Conservation (phyloP, 2,797 vertebrate genomes). For the Lagorchestes hirsutus region DNA sequence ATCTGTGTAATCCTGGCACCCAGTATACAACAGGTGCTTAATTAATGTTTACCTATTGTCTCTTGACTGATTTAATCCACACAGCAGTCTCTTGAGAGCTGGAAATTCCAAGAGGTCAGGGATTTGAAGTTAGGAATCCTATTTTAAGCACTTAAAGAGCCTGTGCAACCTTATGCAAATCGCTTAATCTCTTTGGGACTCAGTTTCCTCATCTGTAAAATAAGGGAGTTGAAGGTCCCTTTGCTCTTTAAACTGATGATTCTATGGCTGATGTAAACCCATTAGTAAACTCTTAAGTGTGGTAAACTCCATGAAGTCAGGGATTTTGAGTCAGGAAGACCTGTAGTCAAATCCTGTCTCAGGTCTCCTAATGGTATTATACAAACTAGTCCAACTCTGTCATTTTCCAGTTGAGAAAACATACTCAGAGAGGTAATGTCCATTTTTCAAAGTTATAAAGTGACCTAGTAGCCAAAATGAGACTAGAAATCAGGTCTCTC, state of each 20-base stretch:
- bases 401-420: neutral
- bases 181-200: neutral
- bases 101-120: neutral
- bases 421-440: neutral
- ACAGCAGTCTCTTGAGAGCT: neutral
- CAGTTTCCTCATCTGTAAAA: conserved; percentile 10
- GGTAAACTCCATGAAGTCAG: neutral
- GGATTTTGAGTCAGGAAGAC: neutral
- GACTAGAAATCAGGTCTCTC: neutral
- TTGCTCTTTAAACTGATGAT: neutral
- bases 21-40: neutral
- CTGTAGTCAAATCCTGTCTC: neutral
- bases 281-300: neutral
- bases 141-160: neutral
- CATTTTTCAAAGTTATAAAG: neutral
- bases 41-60: neutral
- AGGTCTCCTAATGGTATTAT: neutral
- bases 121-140: neutral
- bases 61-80: neutral
- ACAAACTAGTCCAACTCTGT: neutral
- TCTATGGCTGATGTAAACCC: neutral
- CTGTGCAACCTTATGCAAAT: neutral
- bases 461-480: neutral
- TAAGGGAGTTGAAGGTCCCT: neutral
- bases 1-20: neutral